Percentiles rank a stretch among this genome's conserved stretches.
phyloP scores from a whole-genome alignment of 1,140 invertebrate genomes.

The Lasioglossum albipes region DNA sequence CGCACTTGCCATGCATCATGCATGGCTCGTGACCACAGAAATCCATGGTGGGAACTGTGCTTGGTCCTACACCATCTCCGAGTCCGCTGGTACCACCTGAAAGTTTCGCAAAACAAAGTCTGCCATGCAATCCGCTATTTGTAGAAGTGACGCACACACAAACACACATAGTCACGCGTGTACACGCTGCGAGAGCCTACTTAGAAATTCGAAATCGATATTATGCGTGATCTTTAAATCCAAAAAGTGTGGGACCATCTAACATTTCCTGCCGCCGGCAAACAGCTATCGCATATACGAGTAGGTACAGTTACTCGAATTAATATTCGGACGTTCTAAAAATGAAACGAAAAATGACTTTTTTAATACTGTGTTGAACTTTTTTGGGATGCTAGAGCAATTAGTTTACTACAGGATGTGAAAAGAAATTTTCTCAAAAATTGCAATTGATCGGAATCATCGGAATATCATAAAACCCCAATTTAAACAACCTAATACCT shows the following conservation, averaged over 20 bases:
- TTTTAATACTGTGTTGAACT: too few species aligned
- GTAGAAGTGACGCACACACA: background rate
- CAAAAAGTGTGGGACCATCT: background rate
- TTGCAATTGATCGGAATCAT: too few species aligned
- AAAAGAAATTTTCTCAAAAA: too few species aligned
- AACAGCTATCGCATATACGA: background rate
- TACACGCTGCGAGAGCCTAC: background rate
- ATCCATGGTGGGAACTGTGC: conserved; percentile 81
- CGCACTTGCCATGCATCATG: conserved; percentile 89
- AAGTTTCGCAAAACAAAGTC: conserved; percentile 66
- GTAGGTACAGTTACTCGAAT: background rate
- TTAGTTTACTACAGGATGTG: too few species aligned
- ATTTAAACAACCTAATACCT: too few species aligned
- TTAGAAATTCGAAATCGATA: background rate
- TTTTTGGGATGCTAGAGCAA: too few species aligned
- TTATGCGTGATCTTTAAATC: conserved; percentile 19
- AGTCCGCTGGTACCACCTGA: conserved; percentile 72
- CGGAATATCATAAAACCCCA: too few species aligned
- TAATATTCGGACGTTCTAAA: too few species aligned
- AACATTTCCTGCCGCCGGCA: background rate
- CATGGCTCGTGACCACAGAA: conserved; percentile 90
- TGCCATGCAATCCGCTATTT: conserved; percentile 65
- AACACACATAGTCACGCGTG: conserved; percentile 4
- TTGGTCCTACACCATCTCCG: conserved; percentile 50
- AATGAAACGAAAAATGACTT: too few species aligned